Percentiles rank a stretch among this genome's conserved stretches.
These are phyloP conservation scores for Drosophila nigricruria DNA, from an alignment of 2,888 invertebrate genomes.

Conservation along the genomic window DNA sequence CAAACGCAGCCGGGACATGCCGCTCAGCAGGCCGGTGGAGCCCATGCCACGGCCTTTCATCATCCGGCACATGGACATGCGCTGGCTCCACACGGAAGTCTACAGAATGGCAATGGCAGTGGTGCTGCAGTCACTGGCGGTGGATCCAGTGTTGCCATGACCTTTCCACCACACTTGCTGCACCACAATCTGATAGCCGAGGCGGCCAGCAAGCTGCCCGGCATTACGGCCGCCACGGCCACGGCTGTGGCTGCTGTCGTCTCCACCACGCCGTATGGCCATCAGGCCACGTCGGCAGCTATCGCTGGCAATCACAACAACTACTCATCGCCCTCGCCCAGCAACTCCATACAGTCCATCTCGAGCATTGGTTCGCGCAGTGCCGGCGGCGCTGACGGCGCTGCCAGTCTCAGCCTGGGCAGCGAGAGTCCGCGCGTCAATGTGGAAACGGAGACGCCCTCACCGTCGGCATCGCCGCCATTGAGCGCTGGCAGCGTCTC, in stretches of 20 bases:
- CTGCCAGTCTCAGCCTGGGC: slow-evolving; percentile 80
- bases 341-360: slow-evolving; percentile 84
- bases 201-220: slow-evolving; percentile 83
- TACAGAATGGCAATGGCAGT: slow-evolving; percentile 27
- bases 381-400: slow-evolving; percentile 19
- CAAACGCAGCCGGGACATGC: slow-evolving; percentile 49
- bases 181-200: slow-evolving; percentile 84
- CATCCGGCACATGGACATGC: slow-evolving; percentile 73
- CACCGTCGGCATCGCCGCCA: slow-evolving; percentile 84
- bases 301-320: slow-evolving; percentile 65
- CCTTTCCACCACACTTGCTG: slow-evolving; percentile 82
- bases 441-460: slow-evolving; percentile 84
- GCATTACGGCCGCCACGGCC: slow-evolving; percentile 65
- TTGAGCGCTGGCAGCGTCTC: slow-evolving; percentile 74
- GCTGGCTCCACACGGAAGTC: slow-evolving; percentile 57
- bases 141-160: slow-evolving; percentile 64
- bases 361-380: slow-evolving; percentile 83
- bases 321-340: slow-evolving; percentile 84
- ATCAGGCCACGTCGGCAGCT: slow-evolving; percentile 45
- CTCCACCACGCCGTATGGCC: slow-evolving; percentile 67
- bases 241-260: slow-evolving; percentile 66
- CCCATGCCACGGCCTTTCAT: slow-evolving; percentile 66
- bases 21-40: slow-evolving; percentile 45
- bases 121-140: slow-evolving; percentile 9
- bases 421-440: slow-evolving; percentile 84